Conservation (phyloP, 2,888 invertebrate species). For the Argyresthia albistria region DNA sequence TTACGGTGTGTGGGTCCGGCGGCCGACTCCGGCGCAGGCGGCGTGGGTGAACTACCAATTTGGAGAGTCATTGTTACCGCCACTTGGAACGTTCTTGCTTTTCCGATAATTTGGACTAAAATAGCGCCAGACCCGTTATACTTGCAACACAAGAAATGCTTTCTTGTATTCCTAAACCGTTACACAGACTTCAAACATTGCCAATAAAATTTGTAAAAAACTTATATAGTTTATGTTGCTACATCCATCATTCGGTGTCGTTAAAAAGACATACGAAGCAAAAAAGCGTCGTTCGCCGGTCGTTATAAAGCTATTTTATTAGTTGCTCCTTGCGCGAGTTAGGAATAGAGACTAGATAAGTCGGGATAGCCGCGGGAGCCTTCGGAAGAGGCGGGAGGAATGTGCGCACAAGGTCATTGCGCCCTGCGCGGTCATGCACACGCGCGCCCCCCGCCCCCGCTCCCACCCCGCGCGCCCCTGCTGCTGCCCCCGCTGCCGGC, state of each 20-base stretch:
- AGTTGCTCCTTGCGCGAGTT: conserved; percentile 10
- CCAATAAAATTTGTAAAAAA: not conserved
- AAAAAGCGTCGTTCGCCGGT: conserved; percentile 6
- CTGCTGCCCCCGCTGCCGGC: conserved; percentile 18
- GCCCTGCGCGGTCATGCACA: conserved; percentile 71
- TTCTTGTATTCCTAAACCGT: conserved; percentile 2
- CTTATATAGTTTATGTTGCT: not conserved
- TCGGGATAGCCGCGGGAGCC: conserved; percentile 48
- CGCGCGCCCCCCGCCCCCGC: conserved; percentile 29
- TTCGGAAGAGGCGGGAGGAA: conserved; percentile 51
- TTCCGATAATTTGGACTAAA: conserved; percentile 48
- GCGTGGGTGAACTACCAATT: conserved; percentile 29
- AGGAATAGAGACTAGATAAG: conserved; percentile 39
- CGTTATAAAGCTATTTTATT: conserved; percentile 8
- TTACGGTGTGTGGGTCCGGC: not conserved
- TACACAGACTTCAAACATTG: not conserved
- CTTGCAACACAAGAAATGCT: conserved; percentile 11
- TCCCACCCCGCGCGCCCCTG: conserved; percentile 17
- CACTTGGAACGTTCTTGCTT: conserved; percentile 40
- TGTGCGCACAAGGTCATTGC: conserved; percentile 71
- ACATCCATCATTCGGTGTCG: not conserved
- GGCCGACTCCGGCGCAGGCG: not conserved
- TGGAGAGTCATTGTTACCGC: conserved; percentile 33
- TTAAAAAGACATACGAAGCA: conserved; percentile 18
- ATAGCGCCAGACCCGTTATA: conserved; percentile 37